Base-by-base conservation (phyloP, 2,797 vertebrate genomes). In the Chrysocyon brachyurus region DNA sequence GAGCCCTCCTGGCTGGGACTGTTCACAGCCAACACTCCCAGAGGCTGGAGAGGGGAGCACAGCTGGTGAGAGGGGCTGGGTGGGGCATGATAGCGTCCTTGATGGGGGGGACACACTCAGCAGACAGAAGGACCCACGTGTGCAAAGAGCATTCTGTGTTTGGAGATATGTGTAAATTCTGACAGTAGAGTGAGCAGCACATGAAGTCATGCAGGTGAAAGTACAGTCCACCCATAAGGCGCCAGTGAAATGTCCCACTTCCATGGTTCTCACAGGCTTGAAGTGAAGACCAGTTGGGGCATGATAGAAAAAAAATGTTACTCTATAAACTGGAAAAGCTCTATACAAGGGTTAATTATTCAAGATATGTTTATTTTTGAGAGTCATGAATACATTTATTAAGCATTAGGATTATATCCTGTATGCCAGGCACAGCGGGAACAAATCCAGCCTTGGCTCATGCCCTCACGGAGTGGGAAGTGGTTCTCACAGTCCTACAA, bases 321-420 rank as follows among this genome's bases (percentile, higher is more conserved):
- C 63, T 79, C 16, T 63, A n/a, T n/a, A 77, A 92, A 82, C n/a
- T 77, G 40, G 63, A 84, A 61, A 70, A 73, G 57, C n/a, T 66
- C 21, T 83, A 21, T 54, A 15, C 7, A 46, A 46, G 40, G 40
- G 40, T 8, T 46, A 46, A 46, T 46, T 46, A 46, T 46, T 46
- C 40, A 46, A 46, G 40, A 46, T 46, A 46, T 46, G 40, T 46
- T 46, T 46, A 46, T 26, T 87, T 70, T 82, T 75, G 12, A 49
- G 12, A 28, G 31, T 33, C 49, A 24, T n/a, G 49, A 31, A 40
- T 36, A 52, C 1, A 15, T 46, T 64, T 17, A 75, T 54, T 33
- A 79, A 66, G 49, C 52, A 49, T 22, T 82, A 6, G 26, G n/a
- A 75, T 54, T 90, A 10, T 31, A 0, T 40, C 19, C 21, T 16